phyloP scores from a whole-genome alignment of 2,888 invertebrate species.

The Reticulitermes lucifugus region DNA sequence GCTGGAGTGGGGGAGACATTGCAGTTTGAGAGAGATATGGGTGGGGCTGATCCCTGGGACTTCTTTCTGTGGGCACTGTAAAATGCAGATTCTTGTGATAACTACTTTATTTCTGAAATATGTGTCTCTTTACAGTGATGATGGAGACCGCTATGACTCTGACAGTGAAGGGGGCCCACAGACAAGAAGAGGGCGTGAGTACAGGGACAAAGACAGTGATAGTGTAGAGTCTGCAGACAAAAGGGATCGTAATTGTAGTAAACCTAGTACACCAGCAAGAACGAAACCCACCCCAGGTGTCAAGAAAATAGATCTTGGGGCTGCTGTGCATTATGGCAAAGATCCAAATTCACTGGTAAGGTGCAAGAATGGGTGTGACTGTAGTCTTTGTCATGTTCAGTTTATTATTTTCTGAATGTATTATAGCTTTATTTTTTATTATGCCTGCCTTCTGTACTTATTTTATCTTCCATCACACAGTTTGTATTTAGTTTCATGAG shows the following conservation, averaged over 20 bases:
- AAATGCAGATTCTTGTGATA: not conserved
- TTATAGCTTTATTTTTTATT: too few relatives aligned
- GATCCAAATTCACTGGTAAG: slow-evolving; percentile 56
- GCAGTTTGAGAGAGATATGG: too few relatives aligned
- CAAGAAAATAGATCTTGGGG: slow-evolving; percentile 74
- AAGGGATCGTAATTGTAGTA: slow-evolving; percentile 57
- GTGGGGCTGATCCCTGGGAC: too few relatives aligned
- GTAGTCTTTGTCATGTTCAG: too few relatives aligned
- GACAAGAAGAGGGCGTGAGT: slow-evolving; percentile 65
- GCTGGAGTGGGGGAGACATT: slow-evolving; percentile 60
- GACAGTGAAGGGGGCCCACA: slow-evolving; percentile 67
- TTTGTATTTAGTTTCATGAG: too few relatives aligned
- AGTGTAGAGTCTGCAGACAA: slow-evolving; percentile 58
- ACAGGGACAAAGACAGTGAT: slow-evolving; percentile 63
- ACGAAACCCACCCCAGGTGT: slow-evolving; percentile 58
- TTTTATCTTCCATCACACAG: too few relatives aligned
- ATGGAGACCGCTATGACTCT: slow-evolving; percentile 76
- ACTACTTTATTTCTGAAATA: too few relatives aligned
- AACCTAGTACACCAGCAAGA: slow-evolving; percentile 62
- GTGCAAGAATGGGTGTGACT: too few relatives aligned
- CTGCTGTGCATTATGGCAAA: slow-evolving; percentile 78
- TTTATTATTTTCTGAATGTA: too few relatives aligned
- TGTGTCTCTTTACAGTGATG: slow-evolving; percentile 63
- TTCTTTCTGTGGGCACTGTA: not conserved
- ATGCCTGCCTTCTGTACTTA: too few relatives aligned